phyloP scores from a whole-genome alignment of 2,113 vertebrate genomes.

The Hylia prasina region DNA sequence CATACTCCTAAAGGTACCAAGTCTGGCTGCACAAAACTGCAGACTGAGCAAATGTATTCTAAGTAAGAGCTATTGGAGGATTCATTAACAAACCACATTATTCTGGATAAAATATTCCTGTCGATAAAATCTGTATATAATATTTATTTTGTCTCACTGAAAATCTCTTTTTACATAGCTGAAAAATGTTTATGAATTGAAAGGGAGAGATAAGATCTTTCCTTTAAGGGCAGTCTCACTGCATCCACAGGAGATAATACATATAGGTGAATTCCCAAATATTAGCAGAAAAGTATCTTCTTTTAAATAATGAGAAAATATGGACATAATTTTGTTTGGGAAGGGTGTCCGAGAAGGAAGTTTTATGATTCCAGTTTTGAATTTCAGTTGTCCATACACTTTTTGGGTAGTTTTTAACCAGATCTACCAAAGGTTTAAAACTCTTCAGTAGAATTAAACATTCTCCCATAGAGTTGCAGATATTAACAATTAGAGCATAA shows the following conservation, averaged over 20 bases:
- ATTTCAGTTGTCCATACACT: not conserved
- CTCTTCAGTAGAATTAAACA: not conserved
- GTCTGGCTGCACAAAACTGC: not conserved
- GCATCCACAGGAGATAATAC: not conserved
- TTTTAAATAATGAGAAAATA: not conserved
- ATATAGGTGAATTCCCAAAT: not conserved
- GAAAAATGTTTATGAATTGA: not conserved
- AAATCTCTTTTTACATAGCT: not conserved
- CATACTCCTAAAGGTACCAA: not conserved
- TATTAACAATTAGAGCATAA: not conserved
- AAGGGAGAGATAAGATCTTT: not conserved
- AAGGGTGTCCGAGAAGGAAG: not conserved
- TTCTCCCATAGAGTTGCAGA: not conserved
- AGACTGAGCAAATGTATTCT: not conserved
- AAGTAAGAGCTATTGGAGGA: not conserved
- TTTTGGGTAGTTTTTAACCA: not conserved
- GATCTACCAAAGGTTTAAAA: not conserved
- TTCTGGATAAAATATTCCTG: not conserved
- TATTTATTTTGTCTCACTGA: not conserved
- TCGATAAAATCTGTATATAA: not conserved
- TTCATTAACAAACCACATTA: not conserved
- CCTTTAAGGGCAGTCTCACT: not conserved
- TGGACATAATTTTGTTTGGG: not conserved
- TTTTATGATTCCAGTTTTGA: not conserved
- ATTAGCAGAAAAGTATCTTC: not conserved